These are phyloP conservation scores for Sinohyriopsis cumingii DNA, from an alignment of 2,888 invertebrate species.

Conservation along the genomic window DNA sequence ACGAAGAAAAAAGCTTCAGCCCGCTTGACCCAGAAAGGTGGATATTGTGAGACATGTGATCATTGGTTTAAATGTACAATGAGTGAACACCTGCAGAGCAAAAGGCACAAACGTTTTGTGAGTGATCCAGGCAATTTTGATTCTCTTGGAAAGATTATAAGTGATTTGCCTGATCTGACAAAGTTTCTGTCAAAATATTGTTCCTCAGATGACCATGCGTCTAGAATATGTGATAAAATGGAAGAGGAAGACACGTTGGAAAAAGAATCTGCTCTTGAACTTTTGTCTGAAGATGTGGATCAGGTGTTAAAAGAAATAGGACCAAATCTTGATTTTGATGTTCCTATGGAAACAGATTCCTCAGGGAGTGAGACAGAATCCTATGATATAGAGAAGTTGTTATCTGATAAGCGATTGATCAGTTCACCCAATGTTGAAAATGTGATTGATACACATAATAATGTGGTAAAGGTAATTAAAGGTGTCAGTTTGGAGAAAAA, in stretches of 20 bases:
- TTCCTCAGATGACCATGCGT: neutral
- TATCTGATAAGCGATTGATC: too few relatives aligned
- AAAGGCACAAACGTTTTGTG: slow-evolving; percentile 42
- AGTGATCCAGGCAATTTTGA: slow-evolving; percentile 32
- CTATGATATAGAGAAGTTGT: too few relatives aligned
- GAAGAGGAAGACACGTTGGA: too few relatives aligned
- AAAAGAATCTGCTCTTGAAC: neutral
- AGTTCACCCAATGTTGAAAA: too few relatives aligned
- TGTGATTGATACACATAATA: too few relatives aligned
- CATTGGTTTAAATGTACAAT: slow-evolving; percentile 48
- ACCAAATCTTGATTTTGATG: too few relatives aligned
- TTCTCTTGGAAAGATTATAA: slow-evolving; percentile 29
- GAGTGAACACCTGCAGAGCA: slow-evolving; percentile 43
- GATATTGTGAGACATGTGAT: slow-evolving; percentile 50
- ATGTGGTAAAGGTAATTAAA: too few relatives aligned
- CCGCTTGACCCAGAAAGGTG: slow-evolving; percentile 23
- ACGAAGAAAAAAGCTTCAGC: slow-evolving; percentile 28
- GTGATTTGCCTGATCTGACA: slow-evolving; percentile 31
- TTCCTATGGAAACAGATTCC: neutral
- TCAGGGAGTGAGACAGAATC: neutral
- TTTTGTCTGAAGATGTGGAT: neutral
- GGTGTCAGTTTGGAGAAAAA: too few relatives aligned
- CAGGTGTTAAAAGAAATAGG: slow-evolving; percentile 2
- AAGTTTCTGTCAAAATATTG: slow-evolving; percentile 28
- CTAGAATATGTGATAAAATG: slow-evolving; percentile 5